Conservation (phyloP, 2,113 vertebrate genomes). For the Gavia stellata region DNA sequence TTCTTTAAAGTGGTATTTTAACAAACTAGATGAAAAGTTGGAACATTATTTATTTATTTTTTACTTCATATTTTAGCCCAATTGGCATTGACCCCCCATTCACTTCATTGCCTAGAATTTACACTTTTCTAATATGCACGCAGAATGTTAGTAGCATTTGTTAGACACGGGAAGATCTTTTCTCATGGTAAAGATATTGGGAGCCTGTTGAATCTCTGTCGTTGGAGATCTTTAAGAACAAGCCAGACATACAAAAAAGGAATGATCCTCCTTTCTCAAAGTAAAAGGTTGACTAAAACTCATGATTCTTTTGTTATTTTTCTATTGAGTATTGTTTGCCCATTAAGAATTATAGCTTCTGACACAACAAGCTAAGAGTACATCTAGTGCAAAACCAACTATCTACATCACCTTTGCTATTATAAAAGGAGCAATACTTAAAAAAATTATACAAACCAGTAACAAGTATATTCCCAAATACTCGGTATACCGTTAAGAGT, state of each 20-base stretch:
- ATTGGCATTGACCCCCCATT: neutral
- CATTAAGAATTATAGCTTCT: neutral
- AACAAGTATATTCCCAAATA: neutral
- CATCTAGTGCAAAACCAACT: neutral
- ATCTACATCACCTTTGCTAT: neutral
- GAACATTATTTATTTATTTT: neutral
- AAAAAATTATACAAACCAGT: neutral
- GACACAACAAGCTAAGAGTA: neutral
- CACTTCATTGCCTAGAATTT: neutral
- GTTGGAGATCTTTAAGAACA: neutral
- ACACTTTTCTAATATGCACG: neutral
- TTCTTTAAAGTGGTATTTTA: neutral
- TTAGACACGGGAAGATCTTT: neutral
- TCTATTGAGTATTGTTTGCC: neutral
- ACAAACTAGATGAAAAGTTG: neutral
- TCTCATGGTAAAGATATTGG: neutral
- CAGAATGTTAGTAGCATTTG: neutral
- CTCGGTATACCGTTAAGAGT: fast-evolving
- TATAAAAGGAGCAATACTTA: neutral
- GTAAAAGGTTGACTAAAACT: neutral
- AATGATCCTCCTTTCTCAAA: neutral
- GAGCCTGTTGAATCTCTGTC: neutral
- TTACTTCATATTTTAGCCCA: neutral
- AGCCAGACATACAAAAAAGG: neutral
- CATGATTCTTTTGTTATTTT: neutral